Base-by-base conservation (phyloP, 2,888 invertebrate species). In the Scaptomyza polygonia region DNA sequence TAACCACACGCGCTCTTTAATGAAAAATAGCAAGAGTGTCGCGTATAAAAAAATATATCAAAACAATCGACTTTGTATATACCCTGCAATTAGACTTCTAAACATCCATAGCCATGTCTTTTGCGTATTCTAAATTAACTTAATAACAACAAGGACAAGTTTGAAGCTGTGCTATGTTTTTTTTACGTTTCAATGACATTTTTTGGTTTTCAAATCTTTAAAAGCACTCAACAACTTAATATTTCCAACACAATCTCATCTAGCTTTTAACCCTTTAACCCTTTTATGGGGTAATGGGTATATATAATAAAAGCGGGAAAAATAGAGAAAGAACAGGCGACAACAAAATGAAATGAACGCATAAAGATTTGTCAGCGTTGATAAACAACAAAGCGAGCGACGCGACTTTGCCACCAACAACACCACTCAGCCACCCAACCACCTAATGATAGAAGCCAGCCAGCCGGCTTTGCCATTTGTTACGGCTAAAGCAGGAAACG, bases 301-400 rank as follows among this genome's bases (percentile, higher is more conserved):
- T 73, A 34, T 3, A 29, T 52, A 11, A 49, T 49, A 36, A 49
- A 36, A 36, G 36, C 34, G 9, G 11, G 30, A 30, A 30, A 30
- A 25, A 49, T 7, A 48, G 18, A 48, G 61, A 77, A 53, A 47
- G 61, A 77, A 71, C 55, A 55, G 67, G 57, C 67, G 69, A 61
- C 43, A 52, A 58, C 32, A 65, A 76, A 71, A 70, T 78, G 62
- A 73, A 78, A 76, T 85, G 85, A 82, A 88, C 87, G 78, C 82
- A 86, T 85, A 85, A 86, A 86, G 86, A 86, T 88, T 85, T 88
- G 82, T 82, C 82, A 82, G 66, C 74, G 87, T 69, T 76, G 88
- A 86, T 87, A 87, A 84, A 79, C 77, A 84, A 79, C 81, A 88
- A 81, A 75, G 79, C 77, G 72, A 54, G 67, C 75, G 65, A 67